Conservation (phyloP, 1,140 invertebrate genomes). For the Branchinecta lindahli region DNA sequence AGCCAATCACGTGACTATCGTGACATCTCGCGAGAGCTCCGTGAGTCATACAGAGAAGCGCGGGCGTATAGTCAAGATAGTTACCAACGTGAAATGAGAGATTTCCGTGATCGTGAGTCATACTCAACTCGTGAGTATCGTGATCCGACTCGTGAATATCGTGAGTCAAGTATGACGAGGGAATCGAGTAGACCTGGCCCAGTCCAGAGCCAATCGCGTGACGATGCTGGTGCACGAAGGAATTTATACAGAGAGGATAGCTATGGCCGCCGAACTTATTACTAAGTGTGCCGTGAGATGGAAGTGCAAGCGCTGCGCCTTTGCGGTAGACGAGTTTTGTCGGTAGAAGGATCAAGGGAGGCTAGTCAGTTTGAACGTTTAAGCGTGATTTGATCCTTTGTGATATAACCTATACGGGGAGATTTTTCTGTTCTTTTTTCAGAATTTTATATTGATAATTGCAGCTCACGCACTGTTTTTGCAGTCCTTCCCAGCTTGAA, state of each 20-base stretch:
- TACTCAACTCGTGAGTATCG: neutral
- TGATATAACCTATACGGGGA: no score
- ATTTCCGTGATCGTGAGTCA: slow-evolving; percentile 2
- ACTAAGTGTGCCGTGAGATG: neutral
- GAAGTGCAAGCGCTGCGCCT: no score
- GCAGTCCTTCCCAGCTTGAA: no score
- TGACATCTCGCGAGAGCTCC: neutral
- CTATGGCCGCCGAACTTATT: neutral
- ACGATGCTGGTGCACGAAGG: neutral
- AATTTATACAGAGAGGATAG: neutral
- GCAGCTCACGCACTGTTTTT: no score
- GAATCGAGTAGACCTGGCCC: neutral
- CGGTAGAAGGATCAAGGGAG: no score
- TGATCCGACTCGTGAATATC: neutral
- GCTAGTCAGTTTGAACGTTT: no score
- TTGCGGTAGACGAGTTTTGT: no score
- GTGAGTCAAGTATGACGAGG: slow-evolving; percentile 1
- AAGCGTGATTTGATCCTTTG: no score
- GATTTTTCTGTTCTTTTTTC: no score
- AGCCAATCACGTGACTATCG: neutral
- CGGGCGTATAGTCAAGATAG: slow-evolving; percentile 7
- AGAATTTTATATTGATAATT: no score
- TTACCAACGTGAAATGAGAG: neutral
- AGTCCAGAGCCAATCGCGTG: neutral
- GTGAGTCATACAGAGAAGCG: slow-evolving; percentile 3